Evolutionary conservation across 1,140 invertebrate species (phyloP), one percentile per base, ranked within the genome.

Genomic region (Diachasmimorpha longicaudata): DNA sequence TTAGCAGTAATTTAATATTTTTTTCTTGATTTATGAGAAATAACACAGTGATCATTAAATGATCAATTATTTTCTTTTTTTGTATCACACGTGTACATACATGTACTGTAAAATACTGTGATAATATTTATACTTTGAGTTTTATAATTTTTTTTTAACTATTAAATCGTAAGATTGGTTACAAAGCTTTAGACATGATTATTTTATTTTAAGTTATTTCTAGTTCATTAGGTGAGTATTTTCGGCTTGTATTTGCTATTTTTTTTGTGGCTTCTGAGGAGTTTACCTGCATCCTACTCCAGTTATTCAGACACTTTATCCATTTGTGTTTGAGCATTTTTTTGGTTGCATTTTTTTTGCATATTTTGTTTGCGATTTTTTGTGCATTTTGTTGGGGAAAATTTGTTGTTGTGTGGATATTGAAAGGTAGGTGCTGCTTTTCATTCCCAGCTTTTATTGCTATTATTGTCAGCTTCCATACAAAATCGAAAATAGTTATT

Each of bases 91-190:
- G 80, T 87, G 85, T 87, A 87, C 84, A 87, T 87, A 87, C 75
- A 75, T 83, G 81, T 83, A 87, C 81, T 87, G 85, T 87, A 87
- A 86, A 87, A 87, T 87, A 87, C 86, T 87, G 86, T 87, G 86
- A 87, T 87, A 87, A 87, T 87, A 87, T 87, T 87, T 87, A 87
- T 87, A 87, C 83, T 74, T 73, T 66, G 39, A 58, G 55, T 75
- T 78, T 74, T 72, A 78, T 44, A 78, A 69, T 79, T 82, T 79
- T 81, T 80, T 82, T 81, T 81, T 80, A 81, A 81, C 79, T 80
- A 83, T 82, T 82, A 81, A 83, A 81, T 76, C 79, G 75, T 83
- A 81, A 78, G 78, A 83, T 79, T 81, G 78, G 76, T 74, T 77
- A 75, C 25, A 75, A 72, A 63, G 31, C 25, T 63, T 42, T 63